Evolutionary conservation across 2,888 invertebrate species (phyloP).

Genomic region (Vesta saturnalis): DNA sequence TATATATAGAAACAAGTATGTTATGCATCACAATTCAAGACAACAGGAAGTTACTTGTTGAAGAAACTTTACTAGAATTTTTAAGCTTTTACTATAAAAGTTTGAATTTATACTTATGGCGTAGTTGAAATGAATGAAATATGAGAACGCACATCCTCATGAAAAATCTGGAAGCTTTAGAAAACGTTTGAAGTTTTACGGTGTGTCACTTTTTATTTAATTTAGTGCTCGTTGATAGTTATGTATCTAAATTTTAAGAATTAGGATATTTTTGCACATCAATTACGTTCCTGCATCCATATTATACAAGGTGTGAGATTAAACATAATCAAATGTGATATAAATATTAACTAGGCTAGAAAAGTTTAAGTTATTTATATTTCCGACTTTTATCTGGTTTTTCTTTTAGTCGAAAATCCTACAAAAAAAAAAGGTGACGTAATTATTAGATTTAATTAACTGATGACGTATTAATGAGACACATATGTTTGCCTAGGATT

Average conservation of each 20-base stretch:
- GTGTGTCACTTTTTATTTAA: constrained; percentile 31
- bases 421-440: no score
- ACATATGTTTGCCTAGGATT: no score
- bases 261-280: background rate
- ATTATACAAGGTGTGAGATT: constrained; percentile 1
- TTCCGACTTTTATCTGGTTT: no score
- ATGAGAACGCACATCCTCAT: constrained; percentile 24
- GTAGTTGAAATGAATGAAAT: constrained; percentile 30
- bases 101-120: constrained; percentile 25
- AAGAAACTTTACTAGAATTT: background rate
- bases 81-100: background rate
- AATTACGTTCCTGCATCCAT: background rate
- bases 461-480: no score
- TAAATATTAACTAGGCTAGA: background rate
- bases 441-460: no score
- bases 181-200: constrained; percentile 35
- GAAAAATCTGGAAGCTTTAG: constrained; percentile 31
- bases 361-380: background rate
- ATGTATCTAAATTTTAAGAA: background rate
- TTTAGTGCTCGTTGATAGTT: background rate
- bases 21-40: constrained; percentile 7
- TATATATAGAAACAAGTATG: background rate
- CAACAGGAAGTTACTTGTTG: constrained; percentile 1
- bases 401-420: no score
- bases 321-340: background rate